A percentile compares a stretch with the other conserved stretches of the same genome.
Evolutionary conservation across 2,113 vertebrate species (phyloP).

Genomic region (Ammodytes marinus): DNA sequence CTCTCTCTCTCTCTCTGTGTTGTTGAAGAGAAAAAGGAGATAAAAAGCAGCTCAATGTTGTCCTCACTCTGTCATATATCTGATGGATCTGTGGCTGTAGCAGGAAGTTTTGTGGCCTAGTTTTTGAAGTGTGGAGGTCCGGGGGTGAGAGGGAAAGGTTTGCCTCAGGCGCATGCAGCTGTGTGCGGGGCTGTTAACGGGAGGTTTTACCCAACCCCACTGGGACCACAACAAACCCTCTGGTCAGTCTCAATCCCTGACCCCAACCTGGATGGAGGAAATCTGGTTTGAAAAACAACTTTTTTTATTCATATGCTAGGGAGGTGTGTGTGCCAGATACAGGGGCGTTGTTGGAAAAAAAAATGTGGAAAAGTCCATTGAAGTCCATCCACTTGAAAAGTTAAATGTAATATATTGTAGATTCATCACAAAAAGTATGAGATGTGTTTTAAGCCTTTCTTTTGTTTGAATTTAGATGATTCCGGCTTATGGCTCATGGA

Average conservation of each 20-base stretch:
- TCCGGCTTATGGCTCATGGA: too few species aligned
- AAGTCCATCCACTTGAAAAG: too few species aligned
- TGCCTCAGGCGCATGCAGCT: conserved; percentile 80
- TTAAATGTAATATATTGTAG: too few species aligned
- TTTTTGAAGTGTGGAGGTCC: conserved; percentile 72
- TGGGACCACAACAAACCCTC: conserved; percentile 70
- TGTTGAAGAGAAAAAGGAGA: neutral
- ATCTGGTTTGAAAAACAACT: conserved; percentile 33
- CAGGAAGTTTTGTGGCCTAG: conserved; percentile 79
- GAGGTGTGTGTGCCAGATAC: too few species aligned
- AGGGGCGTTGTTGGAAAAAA: too few species aligned
- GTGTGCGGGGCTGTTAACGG: conserved; percentile 78
- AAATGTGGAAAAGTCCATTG: too few species aligned
- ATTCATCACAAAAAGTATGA: too few species aligned
- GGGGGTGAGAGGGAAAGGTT: conserved; percentile 73
- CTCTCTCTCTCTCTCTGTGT: neutral
- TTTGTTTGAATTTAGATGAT: too few species aligned
- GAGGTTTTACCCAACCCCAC: conserved; percentile 64
- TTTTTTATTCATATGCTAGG: conserved; percentile 22
- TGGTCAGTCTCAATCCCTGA: conserved; percentile 75
- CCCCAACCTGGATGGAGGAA: conserved; percentile 60
- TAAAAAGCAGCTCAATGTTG: conserved; percentile 48
- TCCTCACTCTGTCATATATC: conserved; percentile 79
- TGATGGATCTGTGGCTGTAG: conserved; percentile 71
- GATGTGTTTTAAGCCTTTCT: too few species aligned